These are phyloP conservation scores for Colletes collaris DNA, from an alignment of 2,888 invertebrate genomes.

Conservation along the genomic window DNA sequence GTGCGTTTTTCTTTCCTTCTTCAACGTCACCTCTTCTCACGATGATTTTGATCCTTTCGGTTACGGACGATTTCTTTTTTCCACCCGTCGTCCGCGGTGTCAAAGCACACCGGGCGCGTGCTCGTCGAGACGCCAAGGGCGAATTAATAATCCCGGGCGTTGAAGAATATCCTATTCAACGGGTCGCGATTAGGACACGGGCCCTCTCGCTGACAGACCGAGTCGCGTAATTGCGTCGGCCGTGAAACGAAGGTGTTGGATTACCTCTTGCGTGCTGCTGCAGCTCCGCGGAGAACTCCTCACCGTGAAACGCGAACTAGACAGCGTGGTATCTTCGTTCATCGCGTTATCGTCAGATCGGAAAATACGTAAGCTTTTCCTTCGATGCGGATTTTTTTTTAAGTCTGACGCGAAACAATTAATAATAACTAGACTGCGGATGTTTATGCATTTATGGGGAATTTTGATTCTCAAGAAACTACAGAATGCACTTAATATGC, in stretches of 20 bases:
- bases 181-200: conserved; percentile 43
- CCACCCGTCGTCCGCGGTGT: conserved; percentile 31
- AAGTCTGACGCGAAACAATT: too few relatives aligned
- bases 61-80: conserved; percentile 40
- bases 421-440: too few relatives aligned
- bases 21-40: background rate
- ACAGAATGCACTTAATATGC: too few relatives aligned
- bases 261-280: conserved; percentile 30
- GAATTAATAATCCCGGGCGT: conserved; percentile 52
- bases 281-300: background rate
- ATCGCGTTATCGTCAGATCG: too few relatives aligned
- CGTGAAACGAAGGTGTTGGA: conserved; percentile 39
- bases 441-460: too few relatives aligned
- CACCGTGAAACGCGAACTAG: background rate
- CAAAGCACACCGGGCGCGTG: conserved; percentile 49
- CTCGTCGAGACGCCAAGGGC: conserved; percentile 27
- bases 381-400: too few relatives aligned
- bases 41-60: conserved; percentile 39
- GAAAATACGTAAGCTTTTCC: too few relatives aligned
- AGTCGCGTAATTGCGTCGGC: conserved; percentile 45
- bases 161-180: conserved; percentile 45
- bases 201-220: conserved; percentile 13
- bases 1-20: background rate
- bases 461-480: too few relatives aligned
- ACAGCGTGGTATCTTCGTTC: too few relatives aligned